Evolutionary conservation across 2,888 invertebrate genomes (phyloP).

Genomic region (Agonopterix arenella): DNA sequence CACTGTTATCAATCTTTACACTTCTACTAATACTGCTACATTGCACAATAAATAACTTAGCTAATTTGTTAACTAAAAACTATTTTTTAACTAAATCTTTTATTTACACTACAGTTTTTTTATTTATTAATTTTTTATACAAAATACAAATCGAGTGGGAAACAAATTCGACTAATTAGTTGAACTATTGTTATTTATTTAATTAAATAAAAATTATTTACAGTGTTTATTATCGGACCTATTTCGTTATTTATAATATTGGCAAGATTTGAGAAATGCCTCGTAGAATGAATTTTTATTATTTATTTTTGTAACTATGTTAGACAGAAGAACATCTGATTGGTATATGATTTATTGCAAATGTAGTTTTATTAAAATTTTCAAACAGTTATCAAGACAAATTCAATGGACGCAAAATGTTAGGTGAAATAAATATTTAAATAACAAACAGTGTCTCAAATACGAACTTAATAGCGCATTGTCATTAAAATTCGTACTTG

Average conservation of each 20-base stretch:
- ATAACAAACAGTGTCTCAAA: too few species aligned
- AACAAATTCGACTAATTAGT: slow-evolving; percentile 26
- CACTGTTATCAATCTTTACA: slow-evolving; percentile 37
- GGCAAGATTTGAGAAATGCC: background rate
- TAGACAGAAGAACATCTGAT: too few species aligned
- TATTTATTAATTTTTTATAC: slow-evolving; percentile 27
- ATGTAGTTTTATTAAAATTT: too few species aligned
- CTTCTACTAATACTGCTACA: slow-evolving; percentile 69
- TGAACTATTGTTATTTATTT: slow-evolving; percentile 11
- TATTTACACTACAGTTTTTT: slow-evolving; percentile 8
- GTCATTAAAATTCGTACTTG: too few species aligned
- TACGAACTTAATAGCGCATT: too few species aligned
- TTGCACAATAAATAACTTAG: slow-evolving; percentile 76
- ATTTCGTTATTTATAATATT: background rate
- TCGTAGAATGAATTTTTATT: background rate
- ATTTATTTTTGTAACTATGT: too few species aligned
- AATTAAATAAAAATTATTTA: slow-evolving; percentile 3
- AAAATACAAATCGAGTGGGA: slow-evolving; percentile 52
- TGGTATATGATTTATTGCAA: too few species aligned
- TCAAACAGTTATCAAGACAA: too few species aligned
- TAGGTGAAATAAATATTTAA: too few species aligned
- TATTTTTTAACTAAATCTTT: slow-evolving; percentile 10
- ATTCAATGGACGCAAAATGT: too few species aligned
- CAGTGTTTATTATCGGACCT: background rate
- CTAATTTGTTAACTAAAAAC: slow-evolving; percentile 32